phyloP scores from a whole-genome alignment of 2,113 vertebrate species.

The Pimephales promelas region DNA sequence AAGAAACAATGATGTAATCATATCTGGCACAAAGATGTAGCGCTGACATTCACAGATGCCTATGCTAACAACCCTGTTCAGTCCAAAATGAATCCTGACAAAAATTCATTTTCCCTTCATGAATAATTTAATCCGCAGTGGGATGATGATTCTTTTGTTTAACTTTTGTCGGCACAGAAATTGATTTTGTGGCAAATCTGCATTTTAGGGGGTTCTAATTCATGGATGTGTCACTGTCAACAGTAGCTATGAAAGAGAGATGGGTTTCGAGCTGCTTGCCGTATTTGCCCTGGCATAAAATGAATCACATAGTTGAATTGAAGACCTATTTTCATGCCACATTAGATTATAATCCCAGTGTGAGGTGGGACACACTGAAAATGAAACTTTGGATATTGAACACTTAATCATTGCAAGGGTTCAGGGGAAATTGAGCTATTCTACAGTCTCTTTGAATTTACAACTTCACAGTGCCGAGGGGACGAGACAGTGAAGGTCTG shows the following conservation, averaged over 20 bases:
- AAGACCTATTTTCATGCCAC: constrained; percentile 73
- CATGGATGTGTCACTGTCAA: background rate
- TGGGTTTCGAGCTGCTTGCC: background rate
- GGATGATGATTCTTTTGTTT: constrained; percentile 39
- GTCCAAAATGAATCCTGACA: background rate
- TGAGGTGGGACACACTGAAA: constrained; percentile 44
- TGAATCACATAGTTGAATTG: constrained; percentile 64
- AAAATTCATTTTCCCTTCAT: constrained; percentile 26
- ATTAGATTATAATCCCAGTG: constrained; percentile 65
- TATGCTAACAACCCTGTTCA: constrained; percentile 14
- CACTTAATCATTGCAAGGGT: constrained; percentile 19
- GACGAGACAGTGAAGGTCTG: background rate
- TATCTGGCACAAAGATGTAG: background rate
- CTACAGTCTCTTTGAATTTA: constrained; percentile 35
- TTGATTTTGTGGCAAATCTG: constrained; percentile 66
- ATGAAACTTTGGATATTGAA: constrained; percentile 36
- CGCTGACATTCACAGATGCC: background rate
- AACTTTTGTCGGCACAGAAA: constrained; percentile 63
- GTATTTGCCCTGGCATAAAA: constrained; percentile 46
- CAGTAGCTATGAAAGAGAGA: background rate
- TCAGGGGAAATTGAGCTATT: constrained; percentile 42
- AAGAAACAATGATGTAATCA: background rate
- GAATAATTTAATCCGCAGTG: constrained; percentile 48
- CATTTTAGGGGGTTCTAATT: constrained; percentile 50
- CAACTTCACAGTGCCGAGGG: constrained; percentile 23